Evolutionary conservation across 2,888 invertebrate species (phyloP).

Genomic region (Zaprionus bogoriensis): DNA sequence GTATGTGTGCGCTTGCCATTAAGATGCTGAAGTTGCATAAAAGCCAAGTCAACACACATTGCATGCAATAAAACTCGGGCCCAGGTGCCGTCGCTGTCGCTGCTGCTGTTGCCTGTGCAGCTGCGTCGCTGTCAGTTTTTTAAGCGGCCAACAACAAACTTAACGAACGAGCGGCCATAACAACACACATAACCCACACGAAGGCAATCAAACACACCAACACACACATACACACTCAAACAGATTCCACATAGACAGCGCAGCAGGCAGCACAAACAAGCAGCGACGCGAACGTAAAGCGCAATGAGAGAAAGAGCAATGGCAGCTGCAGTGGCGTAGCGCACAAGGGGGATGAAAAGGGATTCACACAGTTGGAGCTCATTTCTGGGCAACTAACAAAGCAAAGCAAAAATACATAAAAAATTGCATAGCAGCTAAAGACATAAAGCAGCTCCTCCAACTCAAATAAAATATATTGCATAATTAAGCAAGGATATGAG

Average conservation of each 20-base stretch:
- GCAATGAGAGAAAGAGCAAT: constrained; percentile 50
- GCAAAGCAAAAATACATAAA: too few species aligned
- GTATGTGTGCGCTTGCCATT: constrained; percentile 24
- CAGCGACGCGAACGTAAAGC: constrained; percentile 41
- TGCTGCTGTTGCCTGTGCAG: constrained; percentile 5
- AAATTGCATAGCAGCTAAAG: too few species aligned
- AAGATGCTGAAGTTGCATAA: constrained; percentile 62
- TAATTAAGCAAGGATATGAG: neutral
- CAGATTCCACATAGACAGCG: constrained; percentile 18
- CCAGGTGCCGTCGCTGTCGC: constrained; percentile 32
- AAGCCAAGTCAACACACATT: constrained; percentile 37
- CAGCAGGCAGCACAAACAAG: constrained; percentile 32
- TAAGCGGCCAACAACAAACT: constrained; percentile 28
- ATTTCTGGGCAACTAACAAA: too few species aligned
- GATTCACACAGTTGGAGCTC: neutral
- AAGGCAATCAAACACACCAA: constrained; percentile 5
- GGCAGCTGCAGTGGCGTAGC: constrained; percentile 58
- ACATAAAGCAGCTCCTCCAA: too few species aligned
- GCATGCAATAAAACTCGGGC: constrained; percentile 46
- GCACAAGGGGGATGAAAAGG: neutral
- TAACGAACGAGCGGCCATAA: constrained; percentile 51
- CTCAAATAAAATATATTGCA: neutral
- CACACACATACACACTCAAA: constrained; percentile 13
- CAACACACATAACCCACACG: constrained; percentile 33
- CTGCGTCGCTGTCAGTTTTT: constrained; percentile 1